Conservation (phyloP, 2,888 invertebrate species). For the Scaptomyza tumidula region DNA sequence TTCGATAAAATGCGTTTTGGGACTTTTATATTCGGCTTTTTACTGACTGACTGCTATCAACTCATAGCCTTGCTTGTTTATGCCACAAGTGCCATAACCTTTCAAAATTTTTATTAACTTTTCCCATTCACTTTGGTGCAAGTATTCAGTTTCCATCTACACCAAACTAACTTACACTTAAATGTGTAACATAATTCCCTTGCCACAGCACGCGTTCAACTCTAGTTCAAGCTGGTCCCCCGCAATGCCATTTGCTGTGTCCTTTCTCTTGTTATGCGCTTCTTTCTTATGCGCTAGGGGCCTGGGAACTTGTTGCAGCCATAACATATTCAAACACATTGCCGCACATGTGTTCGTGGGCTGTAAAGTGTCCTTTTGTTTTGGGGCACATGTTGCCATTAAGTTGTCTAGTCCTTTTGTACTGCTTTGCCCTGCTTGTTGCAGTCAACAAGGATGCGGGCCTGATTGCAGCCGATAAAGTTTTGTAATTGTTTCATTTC, state of each 20-base stretch:
- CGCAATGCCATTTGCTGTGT: conserved; percentile 1
- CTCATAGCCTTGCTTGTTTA: too few species aligned
- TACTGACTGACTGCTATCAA: too few species aligned
- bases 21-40: too few species aligned
- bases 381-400: conserved; percentile 42
- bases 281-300: neutral
- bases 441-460: conserved; percentile 36
- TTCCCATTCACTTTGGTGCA: too few species aligned
- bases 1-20: too few species aligned
- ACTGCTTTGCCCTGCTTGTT: conserved; percentile 1
- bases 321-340: conserved; percentile 42
- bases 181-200: neutral
- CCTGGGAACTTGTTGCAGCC: conserved; percentile 47
- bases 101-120: too few species aligned
- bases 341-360: conserved; percentile 41
- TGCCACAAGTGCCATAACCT: too few species aligned
- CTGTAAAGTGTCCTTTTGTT: conserved; percentile 42
- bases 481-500: conserved; percentile 82
- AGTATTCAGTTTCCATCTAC: neutral
- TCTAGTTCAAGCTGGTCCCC: neutral
- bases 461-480: conserved; percentile 74
- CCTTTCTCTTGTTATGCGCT: neutral
- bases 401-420: conserved; percentile 21
- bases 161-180: neutral
- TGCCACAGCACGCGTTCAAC: neutral